Conservation (phyloP, 2,113 vertebrate genomes). For the Rhipidura dahli region DNA sequence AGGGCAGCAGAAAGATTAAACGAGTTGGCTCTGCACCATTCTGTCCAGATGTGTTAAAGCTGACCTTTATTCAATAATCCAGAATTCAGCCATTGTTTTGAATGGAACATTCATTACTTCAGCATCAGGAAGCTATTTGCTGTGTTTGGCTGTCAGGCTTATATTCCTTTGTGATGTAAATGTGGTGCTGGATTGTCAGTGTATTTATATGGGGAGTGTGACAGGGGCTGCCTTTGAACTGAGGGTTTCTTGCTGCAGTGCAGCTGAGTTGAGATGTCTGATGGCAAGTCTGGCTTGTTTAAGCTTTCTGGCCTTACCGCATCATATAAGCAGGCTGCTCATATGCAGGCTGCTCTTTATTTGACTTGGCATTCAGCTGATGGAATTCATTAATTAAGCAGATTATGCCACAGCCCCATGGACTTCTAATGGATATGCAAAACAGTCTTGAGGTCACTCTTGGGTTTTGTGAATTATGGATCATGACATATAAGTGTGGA, state of each 20-base stretch:
- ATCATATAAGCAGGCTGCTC: not conserved
- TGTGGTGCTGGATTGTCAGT: not conserved
- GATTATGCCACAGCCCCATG: conserved; percentile 3
- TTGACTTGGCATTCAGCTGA: conserved; percentile 37
- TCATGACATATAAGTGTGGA: not conserved
- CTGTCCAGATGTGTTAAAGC: not conserved
- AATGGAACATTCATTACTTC: not conserved
- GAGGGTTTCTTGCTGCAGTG: not conserved
- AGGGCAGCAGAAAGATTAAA: not conserved
- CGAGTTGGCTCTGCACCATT: not conserved
- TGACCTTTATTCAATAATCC: not conserved
- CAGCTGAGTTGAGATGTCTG: not conserved
- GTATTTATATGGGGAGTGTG: not conserved
- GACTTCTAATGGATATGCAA: conserved; percentile 20
- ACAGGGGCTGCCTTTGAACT: not conserved
- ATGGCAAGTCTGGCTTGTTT: not conserved
- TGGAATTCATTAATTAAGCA: conserved; percentile 49
- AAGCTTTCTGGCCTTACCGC: not conserved
- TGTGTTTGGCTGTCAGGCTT: not conserved
- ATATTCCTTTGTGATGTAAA: not conserved
- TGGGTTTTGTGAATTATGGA: not conserved
- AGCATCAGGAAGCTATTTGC: conserved; percentile 10
- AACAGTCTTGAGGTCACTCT: conserved; percentile 16
- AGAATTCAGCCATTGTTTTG: not conserved
- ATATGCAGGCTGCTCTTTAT: not conserved